Percentiles rank a stretch among this genome's conserved stretches.
These are phyloP conservation scores for Sinotaia quadrata DNA, from an alignment of 2,888 invertebrate genomes.

Conservation along the genomic window DNA sequence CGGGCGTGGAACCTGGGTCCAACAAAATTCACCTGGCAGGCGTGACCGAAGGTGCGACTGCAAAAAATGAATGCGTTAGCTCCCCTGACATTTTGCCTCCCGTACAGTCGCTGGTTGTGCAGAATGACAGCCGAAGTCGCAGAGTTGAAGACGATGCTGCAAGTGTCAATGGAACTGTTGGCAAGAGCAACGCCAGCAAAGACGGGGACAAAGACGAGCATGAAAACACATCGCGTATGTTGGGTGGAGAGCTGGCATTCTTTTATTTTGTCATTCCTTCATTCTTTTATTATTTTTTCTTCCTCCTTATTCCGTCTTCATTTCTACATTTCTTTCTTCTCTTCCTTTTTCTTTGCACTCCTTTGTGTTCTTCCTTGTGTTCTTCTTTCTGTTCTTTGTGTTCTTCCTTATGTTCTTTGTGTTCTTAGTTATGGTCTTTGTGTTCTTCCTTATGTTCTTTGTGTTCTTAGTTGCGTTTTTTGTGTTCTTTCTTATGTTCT, in stretches of 20 bases:
- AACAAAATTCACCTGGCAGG: neutral
- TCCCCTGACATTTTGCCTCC: constrained; percentile 10
- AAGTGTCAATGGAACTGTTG: neutral
- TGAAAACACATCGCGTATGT: too few species aligned
- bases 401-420: neutral
- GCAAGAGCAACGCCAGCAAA: neutral
- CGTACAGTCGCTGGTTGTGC: constrained; percentile 18
- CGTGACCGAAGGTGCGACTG: neutral
- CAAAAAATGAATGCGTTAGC: constrained; percentile 20
- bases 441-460: neutral
- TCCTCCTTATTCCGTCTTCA: neutral
- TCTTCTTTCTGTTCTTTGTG: neutral
- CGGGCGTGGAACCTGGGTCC: neutral
- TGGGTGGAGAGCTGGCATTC: too few species aligned
- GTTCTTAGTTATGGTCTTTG: neutral
- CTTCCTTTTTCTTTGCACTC: neutral
- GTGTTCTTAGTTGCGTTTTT: neutral
- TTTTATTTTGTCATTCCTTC: neutral
- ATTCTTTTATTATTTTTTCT: neutral
- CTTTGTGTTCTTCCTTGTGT: too few species aligned
- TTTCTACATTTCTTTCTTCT: neutral
- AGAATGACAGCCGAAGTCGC: constrained; percentile 5
- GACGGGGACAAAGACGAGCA: neutral
- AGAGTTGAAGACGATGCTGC: neutral
- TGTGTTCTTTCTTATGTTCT: neutral